Evolutionary conservation across 2,113 vertebrate species (phyloP).

Genomic region (Ceratotherium simum): DNA sequence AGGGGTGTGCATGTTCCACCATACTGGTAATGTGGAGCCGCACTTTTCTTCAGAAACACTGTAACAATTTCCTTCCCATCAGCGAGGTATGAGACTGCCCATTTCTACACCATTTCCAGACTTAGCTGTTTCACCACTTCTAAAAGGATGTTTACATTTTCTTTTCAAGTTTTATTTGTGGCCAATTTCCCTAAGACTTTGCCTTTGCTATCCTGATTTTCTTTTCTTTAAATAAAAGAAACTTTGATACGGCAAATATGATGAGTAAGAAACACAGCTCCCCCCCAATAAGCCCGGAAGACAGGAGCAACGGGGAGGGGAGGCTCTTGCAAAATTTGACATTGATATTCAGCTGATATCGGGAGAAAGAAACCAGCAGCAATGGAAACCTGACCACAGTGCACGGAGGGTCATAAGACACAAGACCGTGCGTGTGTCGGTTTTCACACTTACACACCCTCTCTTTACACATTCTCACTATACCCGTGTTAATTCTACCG

Average conservation of each 20-base stretch:
- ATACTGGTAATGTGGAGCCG: background rate
- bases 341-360: background rate
- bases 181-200: background rate
- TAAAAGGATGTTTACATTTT: background rate
- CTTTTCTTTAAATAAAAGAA: conserved; percentile 17
- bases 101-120: background rate
- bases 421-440: background rate
- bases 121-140: conserved; percentile 40
- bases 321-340: background rate
- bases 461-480: background rate
- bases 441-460: background rate
- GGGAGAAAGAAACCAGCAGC: background rate
- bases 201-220: background rate
- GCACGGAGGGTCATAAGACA: background rate
- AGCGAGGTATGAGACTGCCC: background rate
- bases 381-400: background rate
- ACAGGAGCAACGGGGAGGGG: background rate
- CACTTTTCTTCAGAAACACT: background rate
- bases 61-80: conserved; percentile 2
- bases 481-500: background rate
- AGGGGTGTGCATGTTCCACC: background rate
- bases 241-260: background rate
- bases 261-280: background rate
- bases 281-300: background rate
- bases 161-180: background rate